Evolutionary conservation across 2,888 invertebrate genomes (phyloP), one percentile per base, ranked within the genome.

Genomic region (Megamerina dolium): DNA sequence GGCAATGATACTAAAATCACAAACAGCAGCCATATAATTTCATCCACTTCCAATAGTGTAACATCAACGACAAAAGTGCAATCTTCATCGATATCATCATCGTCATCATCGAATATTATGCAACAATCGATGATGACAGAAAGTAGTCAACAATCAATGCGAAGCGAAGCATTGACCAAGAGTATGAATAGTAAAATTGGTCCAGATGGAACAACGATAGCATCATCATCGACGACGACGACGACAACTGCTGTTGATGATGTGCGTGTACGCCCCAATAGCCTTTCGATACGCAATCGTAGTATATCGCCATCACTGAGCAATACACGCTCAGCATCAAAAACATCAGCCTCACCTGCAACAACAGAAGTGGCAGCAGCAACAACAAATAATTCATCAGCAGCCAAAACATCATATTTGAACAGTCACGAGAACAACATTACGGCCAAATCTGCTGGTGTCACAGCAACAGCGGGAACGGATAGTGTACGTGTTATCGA

Each of bases 271-370:
- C 61, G 66, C 14, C 68, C 70, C 41, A 68, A 62, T 31, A 70
- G 61, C 53, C 53, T 68, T 3, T 61, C 65, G 41, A 55, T 68
- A 54, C 58, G 66, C 5, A 68, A 66, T 54, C 64, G 65, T 32
- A 69, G 66, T 51, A 55, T 63, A 16, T 68, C 70, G 19, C 70
- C 70, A 38, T 53, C 65, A 37, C 50, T 63, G 27, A 52, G 51
- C 17, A 43, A 51, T 19, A 44, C 54, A 41, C 46, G 49, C 9
- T 50, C 53, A 21, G 42, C 56, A 17, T 47, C 49, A 20, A 38
- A 53, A 6, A 41, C 37, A 10, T 39, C 40, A 26, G 46, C 43
- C 31, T 30, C 47, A 13, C 41, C 40, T 26, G 45, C 43, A 14
- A 18, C 42, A 10, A 19, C 45, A 6, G 32, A 54, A 43, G 56